These are phyloP conservation scores for Dromas ardeola DNA, from an alignment of 2,113 vertebrate species.

Conservation along the genomic window DNA sequence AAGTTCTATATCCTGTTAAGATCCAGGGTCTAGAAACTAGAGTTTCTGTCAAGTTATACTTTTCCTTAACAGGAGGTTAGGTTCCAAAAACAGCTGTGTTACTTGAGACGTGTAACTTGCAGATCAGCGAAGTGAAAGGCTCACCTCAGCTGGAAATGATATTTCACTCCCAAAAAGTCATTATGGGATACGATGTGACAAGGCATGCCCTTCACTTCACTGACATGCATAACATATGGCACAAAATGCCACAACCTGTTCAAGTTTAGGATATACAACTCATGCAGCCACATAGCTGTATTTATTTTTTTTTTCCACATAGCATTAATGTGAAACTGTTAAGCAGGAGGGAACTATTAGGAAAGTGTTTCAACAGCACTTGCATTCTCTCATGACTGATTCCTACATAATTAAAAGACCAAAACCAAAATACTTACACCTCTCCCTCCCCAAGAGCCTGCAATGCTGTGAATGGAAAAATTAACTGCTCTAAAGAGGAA, in stretches of 20 bases:
- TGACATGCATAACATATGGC: not conserved
- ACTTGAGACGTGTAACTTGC: not conserved
- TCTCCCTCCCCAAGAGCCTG: not conserved
- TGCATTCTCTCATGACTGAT: not conserved
- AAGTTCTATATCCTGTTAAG: not conserved
- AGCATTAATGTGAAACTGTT: not conserved
- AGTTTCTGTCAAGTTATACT: not conserved
- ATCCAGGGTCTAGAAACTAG: not conserved
- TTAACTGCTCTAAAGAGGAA: not conserved
- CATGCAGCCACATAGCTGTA: not conserved
- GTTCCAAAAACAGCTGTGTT: not conserved
- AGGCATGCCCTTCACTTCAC: slow-evolving; percentile 25
- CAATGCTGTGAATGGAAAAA: not conserved
- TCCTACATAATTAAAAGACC: not conserved
- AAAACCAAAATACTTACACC: not conserved
- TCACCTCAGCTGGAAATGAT: slow-evolving; percentile 39
- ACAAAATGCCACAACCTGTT: slow-evolving; percentile 39
- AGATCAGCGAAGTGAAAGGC: slow-evolving; percentile 35
- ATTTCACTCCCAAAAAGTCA: slow-evolving; percentile 19
- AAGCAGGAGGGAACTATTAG: not conserved
- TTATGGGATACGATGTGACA: not conserved
- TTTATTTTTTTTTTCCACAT: not conserved
- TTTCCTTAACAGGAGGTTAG: not conserved
- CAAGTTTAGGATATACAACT: not conserved
- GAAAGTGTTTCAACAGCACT: not conserved